Evolutionary conservation across 2,888 invertebrate genomes (phyloP).

Genomic region (Drosophila ustulata): DNA sequence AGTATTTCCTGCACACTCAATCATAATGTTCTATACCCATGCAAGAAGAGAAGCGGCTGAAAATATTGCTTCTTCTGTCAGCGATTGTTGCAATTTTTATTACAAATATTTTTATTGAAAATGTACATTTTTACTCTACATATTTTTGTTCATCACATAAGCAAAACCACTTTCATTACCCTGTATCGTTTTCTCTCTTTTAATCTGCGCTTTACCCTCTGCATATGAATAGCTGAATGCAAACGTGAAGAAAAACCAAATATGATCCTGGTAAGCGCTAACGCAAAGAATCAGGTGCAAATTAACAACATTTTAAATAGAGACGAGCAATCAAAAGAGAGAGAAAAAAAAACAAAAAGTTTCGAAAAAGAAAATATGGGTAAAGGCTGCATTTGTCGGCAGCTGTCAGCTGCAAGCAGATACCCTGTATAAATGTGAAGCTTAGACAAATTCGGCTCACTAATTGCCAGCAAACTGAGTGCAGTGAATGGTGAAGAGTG

Average conservation of each 20-base stretch:
- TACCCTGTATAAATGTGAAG: conserved; percentile 2
- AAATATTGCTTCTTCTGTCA: too few relatives aligned
- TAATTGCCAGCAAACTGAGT: conserved; percentile 30
- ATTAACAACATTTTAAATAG: conserved; percentile 17
- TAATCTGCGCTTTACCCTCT: background rate
- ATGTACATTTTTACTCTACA: too few relatives aligned
- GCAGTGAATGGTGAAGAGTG: background rate
- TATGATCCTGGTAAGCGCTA: background rate
- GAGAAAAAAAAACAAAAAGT: background rate
- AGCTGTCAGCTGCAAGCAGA: background rate
- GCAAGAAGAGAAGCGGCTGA: too few relatives aligned
- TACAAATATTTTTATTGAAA: too few relatives aligned
- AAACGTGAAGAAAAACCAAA: background rate
- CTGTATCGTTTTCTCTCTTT: too few relatives aligned
- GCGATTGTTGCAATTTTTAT: too few relatives aligned
- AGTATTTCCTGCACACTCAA: too few relatives aligned
- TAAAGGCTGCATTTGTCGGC: background rate
- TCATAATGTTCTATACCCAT: too few relatives aligned
- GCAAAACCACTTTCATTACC: too few relatives aligned
- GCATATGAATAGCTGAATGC: background rate
- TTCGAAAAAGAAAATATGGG: background rate
- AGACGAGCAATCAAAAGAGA: background rate
- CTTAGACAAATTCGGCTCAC: conserved; percentile 1
- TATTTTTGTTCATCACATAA: too few relatives aligned
- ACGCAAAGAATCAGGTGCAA: background rate